Conservation (phyloP, 2,888 invertebrate species). For the Gortyna flavago region DNA sequence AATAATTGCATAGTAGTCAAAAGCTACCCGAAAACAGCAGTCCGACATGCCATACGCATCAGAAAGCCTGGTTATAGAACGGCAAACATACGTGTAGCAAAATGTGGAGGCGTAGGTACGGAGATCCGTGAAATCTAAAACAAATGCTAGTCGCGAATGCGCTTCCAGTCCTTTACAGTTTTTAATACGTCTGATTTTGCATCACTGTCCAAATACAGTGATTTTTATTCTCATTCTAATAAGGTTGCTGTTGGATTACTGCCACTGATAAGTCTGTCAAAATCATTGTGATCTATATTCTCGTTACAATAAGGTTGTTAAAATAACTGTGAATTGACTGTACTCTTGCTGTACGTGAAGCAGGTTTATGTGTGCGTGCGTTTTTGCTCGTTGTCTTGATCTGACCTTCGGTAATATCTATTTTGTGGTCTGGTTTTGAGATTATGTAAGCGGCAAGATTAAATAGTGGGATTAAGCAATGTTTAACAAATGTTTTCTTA, state of each 20-base stretch:
- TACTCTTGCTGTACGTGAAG: background rate
- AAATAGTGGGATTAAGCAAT: background rate
- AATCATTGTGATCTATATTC: background rate
- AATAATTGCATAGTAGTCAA: background rate
- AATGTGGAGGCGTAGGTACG: background rate
- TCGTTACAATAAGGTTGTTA: too few relatives aligned
- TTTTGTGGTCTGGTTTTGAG: conserved; percentile 12
- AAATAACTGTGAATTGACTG: background rate
- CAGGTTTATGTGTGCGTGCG: too few relatives aligned
- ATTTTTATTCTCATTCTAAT: background rate
- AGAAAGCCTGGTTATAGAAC: background rate
- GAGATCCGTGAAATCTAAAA: background rate
- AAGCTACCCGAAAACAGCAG: background rate
- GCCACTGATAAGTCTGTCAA: background rate
- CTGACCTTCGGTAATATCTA: background rate
- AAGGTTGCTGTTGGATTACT: background rate
- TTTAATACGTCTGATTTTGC: background rate
- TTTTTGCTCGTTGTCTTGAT: background rate
- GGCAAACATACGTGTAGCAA: background rate
- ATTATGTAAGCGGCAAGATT: conserved; percentile 24
- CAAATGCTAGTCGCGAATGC: background rate
- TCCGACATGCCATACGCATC: too few relatives aligned
- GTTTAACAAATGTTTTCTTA: conserved; percentile 11
- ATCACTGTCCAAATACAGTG: background rate
- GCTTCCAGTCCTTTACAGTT: background rate